phyloP scores from a whole-genome alignment of 1,140 invertebrate species.

The Cotesia typhae region DNA sequence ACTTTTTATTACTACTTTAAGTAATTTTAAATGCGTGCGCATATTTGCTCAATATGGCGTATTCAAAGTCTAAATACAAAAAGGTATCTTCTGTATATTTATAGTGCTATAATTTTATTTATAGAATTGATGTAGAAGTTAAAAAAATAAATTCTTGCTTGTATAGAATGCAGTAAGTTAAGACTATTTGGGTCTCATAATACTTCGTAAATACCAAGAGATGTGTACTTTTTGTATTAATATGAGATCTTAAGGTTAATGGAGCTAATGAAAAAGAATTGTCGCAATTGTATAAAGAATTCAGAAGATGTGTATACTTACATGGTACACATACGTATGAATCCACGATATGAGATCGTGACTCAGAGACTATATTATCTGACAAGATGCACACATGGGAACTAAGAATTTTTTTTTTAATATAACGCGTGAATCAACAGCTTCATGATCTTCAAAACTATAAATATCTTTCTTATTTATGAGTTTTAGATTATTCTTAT shows the following conservation, averaged over 20 bases:
- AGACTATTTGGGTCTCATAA: no score
- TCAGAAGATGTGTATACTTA: background rate
- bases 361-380: slow-evolving; percentile 24
- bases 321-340: background rate
- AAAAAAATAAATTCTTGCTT: no score
- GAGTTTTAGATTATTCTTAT: no score
- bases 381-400: slow-evolving; percentile 18
- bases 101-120: no score
- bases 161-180: no score
- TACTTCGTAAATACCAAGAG: no score
- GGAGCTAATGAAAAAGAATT: slow-evolving; percentile 9
- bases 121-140: no score
- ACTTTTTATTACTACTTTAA: no score
- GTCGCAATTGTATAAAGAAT: slow-evolving; percentile 10
- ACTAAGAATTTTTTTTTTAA: background rate
- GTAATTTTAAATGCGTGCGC: slow-evolving; percentile 13
- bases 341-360: slow-evolving; percentile 1
- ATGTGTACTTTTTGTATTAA: background rate
- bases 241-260: background rate
- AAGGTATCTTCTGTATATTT: no score
- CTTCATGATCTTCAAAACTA: no score
- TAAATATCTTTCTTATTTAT: no score
- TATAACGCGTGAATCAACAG: slow-evolving; percentile 22
- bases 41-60: slow-evolving; percentile 21
- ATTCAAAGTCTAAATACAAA: background rate